These are phyloP conservation scores for Strigops habroptila DNA, from an alignment of 2,113 vertebrate species.

Conservation along the genomic window DNA sequence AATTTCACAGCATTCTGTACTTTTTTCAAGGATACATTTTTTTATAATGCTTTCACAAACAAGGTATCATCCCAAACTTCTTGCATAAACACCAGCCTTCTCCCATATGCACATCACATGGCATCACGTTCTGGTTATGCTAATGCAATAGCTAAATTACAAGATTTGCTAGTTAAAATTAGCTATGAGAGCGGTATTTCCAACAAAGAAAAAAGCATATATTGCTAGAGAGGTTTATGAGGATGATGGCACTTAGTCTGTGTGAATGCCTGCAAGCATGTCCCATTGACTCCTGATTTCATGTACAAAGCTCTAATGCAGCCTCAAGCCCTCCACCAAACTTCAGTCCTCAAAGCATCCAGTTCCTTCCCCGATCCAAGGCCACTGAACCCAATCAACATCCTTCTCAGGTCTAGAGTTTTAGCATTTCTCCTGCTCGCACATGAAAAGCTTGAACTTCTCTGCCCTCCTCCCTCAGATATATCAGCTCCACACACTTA, in stretches of 20 bases:
- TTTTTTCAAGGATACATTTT: neutral
- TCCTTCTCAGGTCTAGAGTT: neutral
- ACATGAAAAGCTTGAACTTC: neutral
- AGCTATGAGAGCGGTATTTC: neutral
- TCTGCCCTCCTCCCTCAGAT: neutral
- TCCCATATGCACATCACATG: accelerated
- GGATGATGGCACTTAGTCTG: neutral
- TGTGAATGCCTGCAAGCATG: neutral
- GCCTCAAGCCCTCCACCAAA: neutral
- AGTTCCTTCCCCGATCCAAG: neutral
- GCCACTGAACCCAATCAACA: neutral
- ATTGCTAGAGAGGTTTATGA: neutral
- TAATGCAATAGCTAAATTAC: neutral
- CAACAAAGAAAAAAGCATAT: neutral
- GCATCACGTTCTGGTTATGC: neutral
- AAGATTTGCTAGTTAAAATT: neutral
- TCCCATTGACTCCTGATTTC: neutral
- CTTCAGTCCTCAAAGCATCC: neutral
- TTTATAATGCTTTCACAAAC: neutral
- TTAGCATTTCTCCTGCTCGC: neutral
- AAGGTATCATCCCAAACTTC: neutral
- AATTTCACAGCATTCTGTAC: neutral
- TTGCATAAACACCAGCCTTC: neutral
- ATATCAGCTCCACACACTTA: neutral
- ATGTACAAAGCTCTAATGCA: neutral